Evolutionary conservation across 1,140 invertebrate species (phyloP).

Genomic region (roundworm (Caenorhabditis elegans)): WBcel235 BX284604.4:9218501-9219000

Average conservation of each 20-base stretch:
- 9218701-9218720: constrained; percentile 34
- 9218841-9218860: constrained; percentile 27
- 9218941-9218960: constrained; percentile 31
- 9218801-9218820: constrained; percentile 34
- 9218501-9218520: constrained; percentile 45
- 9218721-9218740: constrained; percentile 27
- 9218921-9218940: background rate
- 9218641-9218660: constrained; percentile 39
- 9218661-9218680: constrained; percentile 42
- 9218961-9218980: constrained; percentile 25
- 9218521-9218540: constrained; percentile 37
- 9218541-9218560: constrained; percentile 40
- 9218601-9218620: background rate
- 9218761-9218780: constrained; percentile 37
- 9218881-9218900: background rate
- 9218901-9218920: constrained; percentile 14
- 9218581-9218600: background rate
- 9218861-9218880: too few relatives aligned
- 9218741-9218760: constrained; percentile 41
- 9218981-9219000: constrained; percentile 32
- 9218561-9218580: constrained; percentile 44
- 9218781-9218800: constrained; percentile 29
- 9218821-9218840: constrained; percentile 35
- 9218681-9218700: constrained; percentile 36
- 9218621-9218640: constrained; percentile 26